Base-by-base conservation (phyloP, 2,888 invertebrate genomes). In the Scaptomyza tumidula region DNA sequence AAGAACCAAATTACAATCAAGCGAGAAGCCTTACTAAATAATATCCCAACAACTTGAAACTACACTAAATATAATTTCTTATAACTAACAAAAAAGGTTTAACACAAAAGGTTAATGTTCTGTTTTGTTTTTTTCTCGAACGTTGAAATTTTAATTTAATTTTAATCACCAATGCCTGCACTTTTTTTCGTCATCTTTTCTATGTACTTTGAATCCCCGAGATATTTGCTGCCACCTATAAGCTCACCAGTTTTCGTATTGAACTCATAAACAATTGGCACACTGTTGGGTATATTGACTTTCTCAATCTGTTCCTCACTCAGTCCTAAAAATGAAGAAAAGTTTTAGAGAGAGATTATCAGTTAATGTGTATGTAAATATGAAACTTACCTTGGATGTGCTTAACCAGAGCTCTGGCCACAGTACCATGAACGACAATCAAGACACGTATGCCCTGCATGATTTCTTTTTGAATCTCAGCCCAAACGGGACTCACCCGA, bases 351-450 rank as follows among this genome's bases (percentile, higher is more conserved):
- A 33, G 11, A 13, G n/a, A 1, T 48, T 1, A 31, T 13, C 14
- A 48, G 31, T 48, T 35, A n/a, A n/a, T 6, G 10, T 9, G 33
- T 35, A 31, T 11, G 2, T 14, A 11, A 0, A 19, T 19, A 0
- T 1, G n/a, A 7, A 19, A 27, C 60, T 29, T 13, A 93, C 96
- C 93, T 91, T 97, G 97, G 89, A 97, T 94, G 93, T 97, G 95
- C 92, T 97, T 97, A 1, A 97, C 96, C 78, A 97, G 95, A 65
- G 97, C 97, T 85, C 97, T 93, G 41, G 97, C 94, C 89, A 97
- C 96, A 91, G 97, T 97, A 49, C 97, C 97, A 89, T 97, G 97
- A 27, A 97, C 96, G 33, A 96, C 97, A 88, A 97, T 95, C 53
- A 97, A 94, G 56, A 97, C 95, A 31, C 93, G 94, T 89, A 96